Evolutionary conservation across 1,140 invertebrate species (phyloP), one percentile per base, ranked within the genome.

Genomic region (Drosophila varians): DNA sequence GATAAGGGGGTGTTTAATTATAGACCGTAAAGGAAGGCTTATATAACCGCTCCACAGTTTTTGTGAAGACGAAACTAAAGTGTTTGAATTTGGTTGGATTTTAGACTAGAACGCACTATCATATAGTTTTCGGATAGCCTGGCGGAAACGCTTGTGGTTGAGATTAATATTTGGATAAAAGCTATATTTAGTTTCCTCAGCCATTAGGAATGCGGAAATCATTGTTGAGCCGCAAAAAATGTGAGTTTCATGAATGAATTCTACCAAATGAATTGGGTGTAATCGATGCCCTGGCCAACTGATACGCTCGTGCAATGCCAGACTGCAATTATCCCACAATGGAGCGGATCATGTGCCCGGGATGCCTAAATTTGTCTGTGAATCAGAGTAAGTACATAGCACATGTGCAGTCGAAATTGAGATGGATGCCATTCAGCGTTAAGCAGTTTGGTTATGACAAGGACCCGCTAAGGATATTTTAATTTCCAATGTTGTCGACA

Each of bases 121-220:
- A 25, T 14, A 19, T 8, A 12, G 21, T 52, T 52, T 66, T 65
- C 9, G 60, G 46, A 31, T 31, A n/a, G 28, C 8, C 28, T n/a
- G 28, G 2, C 60, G 57, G 51, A 65, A 64, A 31, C 11, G 21
- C 36, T 64, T 64, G 46, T 4, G 62, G 57, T 66, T 43, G 62
- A 64, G 62, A 66, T 62, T 66, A 19, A 26, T 8, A 42, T 12
- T 38, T 16, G 36, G 36, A 64, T 62, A 18, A 2, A 12, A 34
- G 8, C 18, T 64, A 51, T 43, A 25, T 43, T 23, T 49, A 61
- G 40, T 18, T 25, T 18, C 5, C 18, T 9, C 28, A 16, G 40
- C n/a, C 40, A 6, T 40, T 21, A 56, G 74, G 74, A 86, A 84
- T 86, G 80, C 80, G 80, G 80, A 84, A 84, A 69, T 55, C 61